These are phyloP conservation scores for Saguinus imperator DNA, from an alignment of 2,113 vertebrate genomes.

Conservation along the genomic window DNA sequence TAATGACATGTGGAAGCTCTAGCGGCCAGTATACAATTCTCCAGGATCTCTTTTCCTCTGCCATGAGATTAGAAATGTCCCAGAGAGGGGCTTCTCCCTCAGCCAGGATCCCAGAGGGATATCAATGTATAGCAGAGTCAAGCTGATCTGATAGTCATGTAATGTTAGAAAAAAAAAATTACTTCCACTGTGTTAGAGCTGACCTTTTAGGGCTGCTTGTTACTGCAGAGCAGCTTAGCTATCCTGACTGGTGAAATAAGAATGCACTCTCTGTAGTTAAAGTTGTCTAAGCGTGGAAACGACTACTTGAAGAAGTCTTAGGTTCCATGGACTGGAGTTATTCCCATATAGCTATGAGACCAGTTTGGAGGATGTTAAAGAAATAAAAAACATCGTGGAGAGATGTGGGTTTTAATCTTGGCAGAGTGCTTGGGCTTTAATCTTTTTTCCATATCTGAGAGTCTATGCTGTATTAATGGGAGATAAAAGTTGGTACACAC, in stretches of 20 bases:
- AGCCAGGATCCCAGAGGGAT: not conserved
- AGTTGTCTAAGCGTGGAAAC: not conserved
- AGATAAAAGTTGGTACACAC: not conserved
- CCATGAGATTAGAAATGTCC: not conserved
- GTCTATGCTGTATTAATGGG: not conserved
- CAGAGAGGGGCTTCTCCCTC: not conserved
- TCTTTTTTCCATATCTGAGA: not conserved
- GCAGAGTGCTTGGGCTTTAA: not conserved
- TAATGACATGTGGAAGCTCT: not conserved
- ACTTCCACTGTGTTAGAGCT: not conserved
- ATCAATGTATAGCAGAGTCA: not conserved
- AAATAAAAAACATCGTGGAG: rapidly evolving
- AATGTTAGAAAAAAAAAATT: not conserved
- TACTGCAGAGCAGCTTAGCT: not conserved
- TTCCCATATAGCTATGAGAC: not conserved
- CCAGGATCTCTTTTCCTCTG: not conserved
- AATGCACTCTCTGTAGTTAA: not conserved
- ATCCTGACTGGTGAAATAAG: not conserved
- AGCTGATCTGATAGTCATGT: not conserved
- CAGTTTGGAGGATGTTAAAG: not conserved
- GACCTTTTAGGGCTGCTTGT: not conserved
- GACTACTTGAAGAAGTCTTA: not conserved
- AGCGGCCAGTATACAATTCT: not conserved
- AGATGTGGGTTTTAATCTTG: not conserved
- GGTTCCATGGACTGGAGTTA: not conserved